Evolutionary conservation across 2,113 vertebrate genomes (phyloP).

Genomic region (Microtus oregoni): DNA sequence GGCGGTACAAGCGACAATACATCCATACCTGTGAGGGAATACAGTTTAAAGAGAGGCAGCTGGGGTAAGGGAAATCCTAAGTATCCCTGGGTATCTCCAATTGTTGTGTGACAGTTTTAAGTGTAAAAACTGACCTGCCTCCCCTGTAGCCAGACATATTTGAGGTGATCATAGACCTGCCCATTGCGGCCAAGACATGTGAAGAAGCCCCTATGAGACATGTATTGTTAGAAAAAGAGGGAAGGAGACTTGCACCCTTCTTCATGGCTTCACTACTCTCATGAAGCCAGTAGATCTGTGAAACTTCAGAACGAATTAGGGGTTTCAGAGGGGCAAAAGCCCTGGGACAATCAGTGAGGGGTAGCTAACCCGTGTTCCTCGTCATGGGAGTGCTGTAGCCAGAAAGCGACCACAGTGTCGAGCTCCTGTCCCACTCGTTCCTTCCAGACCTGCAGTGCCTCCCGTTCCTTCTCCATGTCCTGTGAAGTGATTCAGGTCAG

Average conservation of each 20-base stretch:
- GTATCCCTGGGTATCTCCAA: too few species aligned
- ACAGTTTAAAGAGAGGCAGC: not conserved
- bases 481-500: not conserved
- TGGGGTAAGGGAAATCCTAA: not conserved
- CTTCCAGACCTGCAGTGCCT: conserved; percentile 73
- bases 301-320: not conserved
- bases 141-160: conserved; percentile 95
- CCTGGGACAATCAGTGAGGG: not conserved
- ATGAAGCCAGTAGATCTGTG: not conserved
- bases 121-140: conserved; percentile 87
- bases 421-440: conserved; percentile 78
- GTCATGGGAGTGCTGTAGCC: conserved; percentile 84
- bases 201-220: conserved; percentile 90
- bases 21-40: conserved; percentile 90
- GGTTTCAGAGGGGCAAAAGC: not conserved
- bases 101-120: not conserved
- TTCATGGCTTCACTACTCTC: not conserved
- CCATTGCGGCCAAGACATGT: conserved; percentile 91
- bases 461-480: conserved; percentile 75
- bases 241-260: not conserved
- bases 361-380: conserved; percentile 80
- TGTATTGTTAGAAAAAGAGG: not conserved
- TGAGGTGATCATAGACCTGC: conserved; percentile 91
- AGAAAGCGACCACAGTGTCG: conserved; percentile 83
- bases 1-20: conserved; percentile 92